Percentiles rank a stretch among this genome's conserved stretches.
phyloP scores from a whole-genome alignment of 1,140 invertebrate genomes.

The Pseudachorutes palmiensis region DNA sequence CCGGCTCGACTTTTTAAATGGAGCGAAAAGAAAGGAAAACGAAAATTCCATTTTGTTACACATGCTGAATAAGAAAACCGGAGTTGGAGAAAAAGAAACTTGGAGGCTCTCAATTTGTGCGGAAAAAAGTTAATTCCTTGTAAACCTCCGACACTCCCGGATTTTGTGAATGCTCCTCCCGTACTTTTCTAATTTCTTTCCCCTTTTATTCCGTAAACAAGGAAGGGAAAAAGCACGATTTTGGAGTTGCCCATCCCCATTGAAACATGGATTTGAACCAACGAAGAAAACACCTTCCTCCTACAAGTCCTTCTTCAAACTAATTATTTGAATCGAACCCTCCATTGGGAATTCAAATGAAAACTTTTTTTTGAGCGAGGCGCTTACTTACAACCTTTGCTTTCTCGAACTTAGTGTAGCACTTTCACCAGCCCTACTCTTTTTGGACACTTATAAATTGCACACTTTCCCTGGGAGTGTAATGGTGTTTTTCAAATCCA shows the following conservation, averaged over 20 bases:
- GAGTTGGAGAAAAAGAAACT: neutral
- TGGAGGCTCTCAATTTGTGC: neutral
- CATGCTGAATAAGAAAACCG: neutral
- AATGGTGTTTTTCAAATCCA: no score
- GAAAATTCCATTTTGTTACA: neutral
- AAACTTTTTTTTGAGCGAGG: no score
- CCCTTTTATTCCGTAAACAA: neutral
- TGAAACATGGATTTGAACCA: no score
- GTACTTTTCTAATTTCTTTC: conserved; percentile 1
- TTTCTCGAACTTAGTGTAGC: no score
- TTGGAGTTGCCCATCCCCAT: neutral
- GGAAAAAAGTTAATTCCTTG: neutral
- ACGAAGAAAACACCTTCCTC: no score
- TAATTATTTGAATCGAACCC: no score
- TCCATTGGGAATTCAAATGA: no score
- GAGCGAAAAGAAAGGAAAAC: neutral
- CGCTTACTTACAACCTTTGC: no score
- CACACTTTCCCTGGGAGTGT: no score
- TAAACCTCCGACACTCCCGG: neutral
- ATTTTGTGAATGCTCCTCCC: neutral
- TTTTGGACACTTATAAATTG: no score
- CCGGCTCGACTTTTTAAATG: conserved; percentile 2
- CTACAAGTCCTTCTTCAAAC: neutral
- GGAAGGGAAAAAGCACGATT: neutral
- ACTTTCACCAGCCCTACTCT: no score